A percentile compares a stretch with the other conserved stretches of the same genome.
Conservation (phyloP, 2,888 invertebrate species). For the Synergus laeviventris region DNA sequence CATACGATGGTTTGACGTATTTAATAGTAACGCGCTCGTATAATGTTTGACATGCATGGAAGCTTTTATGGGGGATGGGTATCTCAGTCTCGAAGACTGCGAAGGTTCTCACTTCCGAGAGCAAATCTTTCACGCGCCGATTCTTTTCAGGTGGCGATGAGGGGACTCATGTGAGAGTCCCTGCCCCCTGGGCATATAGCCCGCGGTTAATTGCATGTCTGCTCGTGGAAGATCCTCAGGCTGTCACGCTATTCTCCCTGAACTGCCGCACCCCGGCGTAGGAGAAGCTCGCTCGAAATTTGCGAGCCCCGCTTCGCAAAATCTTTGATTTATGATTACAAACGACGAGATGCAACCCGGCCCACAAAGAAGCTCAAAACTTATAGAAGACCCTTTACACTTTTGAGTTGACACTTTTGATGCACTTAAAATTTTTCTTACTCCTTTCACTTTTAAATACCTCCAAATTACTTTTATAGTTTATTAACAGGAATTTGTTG, state of each 20-base stretch:
- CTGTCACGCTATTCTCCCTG: slow-evolving; percentile 56
- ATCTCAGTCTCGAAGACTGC: slow-evolving; percentile 58
- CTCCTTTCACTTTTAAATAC: no score
- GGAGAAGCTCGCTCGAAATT: slow-evolving; percentile 48
- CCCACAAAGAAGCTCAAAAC: not conserved
- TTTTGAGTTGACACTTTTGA: not conserved
- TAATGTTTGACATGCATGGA: slow-evolving; percentile 74
- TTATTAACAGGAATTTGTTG: no score
- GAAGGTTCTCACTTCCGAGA: slow-evolving; percentile 61
- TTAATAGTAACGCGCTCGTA: slow-evolving; percentile 75
- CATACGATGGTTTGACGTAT: slow-evolving; percentile 74
- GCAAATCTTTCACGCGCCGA: slow-evolving; percentile 40
- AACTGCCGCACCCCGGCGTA: slow-evolving; percentile 40
- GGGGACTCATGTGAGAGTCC: slow-evolving; percentile 60
- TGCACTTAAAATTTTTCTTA: not conserved
- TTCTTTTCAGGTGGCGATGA: slow-evolving; percentile 28
- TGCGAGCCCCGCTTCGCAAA: slow-evolving; percentile 37
- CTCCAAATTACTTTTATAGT: no score
- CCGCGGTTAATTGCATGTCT: slow-evolving; percentile 74
- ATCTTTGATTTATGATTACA: slow-evolving; percentile 56
- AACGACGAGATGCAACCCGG: slow-evolving; percentile 37
- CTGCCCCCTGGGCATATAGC: slow-evolving; percentile 66
- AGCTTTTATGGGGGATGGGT: slow-evolving; percentile 69
- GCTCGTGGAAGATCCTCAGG: slow-evolving; percentile 69
- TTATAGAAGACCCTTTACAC: not conserved